Conservation (phyloP, 2,113 vertebrate genomes). For the Apeltes quadracus region DNA sequence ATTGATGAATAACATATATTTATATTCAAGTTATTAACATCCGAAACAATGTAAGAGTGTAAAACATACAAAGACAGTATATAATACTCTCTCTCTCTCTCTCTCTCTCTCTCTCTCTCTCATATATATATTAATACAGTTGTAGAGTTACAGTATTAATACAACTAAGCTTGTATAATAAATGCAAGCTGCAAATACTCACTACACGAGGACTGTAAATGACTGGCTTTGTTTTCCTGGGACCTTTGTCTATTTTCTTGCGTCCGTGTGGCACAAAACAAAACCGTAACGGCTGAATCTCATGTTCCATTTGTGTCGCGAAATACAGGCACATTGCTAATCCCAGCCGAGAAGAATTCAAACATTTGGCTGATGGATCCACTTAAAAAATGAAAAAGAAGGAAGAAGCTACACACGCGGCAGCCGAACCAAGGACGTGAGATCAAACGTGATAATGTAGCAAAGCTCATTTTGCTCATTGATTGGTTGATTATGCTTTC, state of each 20-base stretch:
- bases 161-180: not conserved
- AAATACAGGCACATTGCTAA: conserved; percentile 5
- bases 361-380: conserved; percentile 47
- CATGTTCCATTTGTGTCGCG: not conserved
- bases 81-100: too few species aligned
- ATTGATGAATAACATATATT: too few species aligned
- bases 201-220: not conserved
- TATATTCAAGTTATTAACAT: too few species aligned
- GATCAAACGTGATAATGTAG: conserved; percentile 77
- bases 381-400: conserved; percentile 28
- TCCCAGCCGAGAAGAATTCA: conserved; percentile 38
- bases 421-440: conserved; percentile 74
- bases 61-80: too few species aligned
- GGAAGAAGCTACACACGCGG: conserved; percentile 3
- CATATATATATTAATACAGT: too few species aligned
- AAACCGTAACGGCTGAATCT: not conserved
- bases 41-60: not conserved
- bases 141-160: too few species aligned
- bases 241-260: not conserved
- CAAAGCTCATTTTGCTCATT: conserved; percentile 79
- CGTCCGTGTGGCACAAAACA: not conserved
- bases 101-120: too few species aligned
- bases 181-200: not conserved
- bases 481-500: conserved; percentile 83
- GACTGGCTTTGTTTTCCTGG: not conserved